Evolutionary conservation across 2,888 invertebrate genomes (phyloP), one percentile per base, ranked within the genome.

Genomic region (Orchestes rusci): DNA sequence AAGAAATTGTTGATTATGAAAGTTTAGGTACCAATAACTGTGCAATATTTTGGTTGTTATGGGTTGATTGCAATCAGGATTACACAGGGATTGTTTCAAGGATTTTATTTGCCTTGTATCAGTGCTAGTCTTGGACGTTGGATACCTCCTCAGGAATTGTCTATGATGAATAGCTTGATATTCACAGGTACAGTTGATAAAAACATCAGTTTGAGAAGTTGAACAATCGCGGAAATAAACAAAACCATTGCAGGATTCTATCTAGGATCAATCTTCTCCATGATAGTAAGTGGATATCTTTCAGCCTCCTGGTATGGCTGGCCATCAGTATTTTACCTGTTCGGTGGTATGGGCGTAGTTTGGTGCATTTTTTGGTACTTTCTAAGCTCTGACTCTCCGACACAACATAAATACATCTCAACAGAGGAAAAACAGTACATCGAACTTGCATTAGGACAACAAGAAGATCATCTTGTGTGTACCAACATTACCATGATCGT

Each of bases 201-300:
- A n/a, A n/a, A n/a, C n/a, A n/a, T n/a, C n/a, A n/a, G n/a, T n/a
- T n/a, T n/a, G n/a, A n/a, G n/a, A n/a, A n/a, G n/a, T n/a, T n/a
- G n/a, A n/a, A n/a, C n/a, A n/a, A n/a, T n/a, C n/a, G n/a, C n/a
- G n/a, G n/a, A n/a, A n/a, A n/a, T n/a, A n/a, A n/a, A n/a, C n/a
- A n/a, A n/a, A n/a, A n/a, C n/a, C n/a, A n/a, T n/a, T n/a, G n/a
- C n/a, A n/a, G n/a, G n/a, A n/a, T n/a, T n/a, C n/a, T n/a, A n/a
- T n/a, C n/a, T 87, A n/a, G 88, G 89, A 5, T 83, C 84, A 16
- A 81, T 86, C 0, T 59, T 84, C 1, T 79, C 84, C 57, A 64
- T 84, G 56, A 72, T 82, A 19, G 67, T 78, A 16, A 77, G 83
- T 13, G 88, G 88, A 0, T 66, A 79, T 1, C 67, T 89, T 28